Evolutionary conservation across 2,113 vertebrate genomes (phyloP), one percentile per base, ranked within the genome.

Genomic region (Columbina picui): DNA sequence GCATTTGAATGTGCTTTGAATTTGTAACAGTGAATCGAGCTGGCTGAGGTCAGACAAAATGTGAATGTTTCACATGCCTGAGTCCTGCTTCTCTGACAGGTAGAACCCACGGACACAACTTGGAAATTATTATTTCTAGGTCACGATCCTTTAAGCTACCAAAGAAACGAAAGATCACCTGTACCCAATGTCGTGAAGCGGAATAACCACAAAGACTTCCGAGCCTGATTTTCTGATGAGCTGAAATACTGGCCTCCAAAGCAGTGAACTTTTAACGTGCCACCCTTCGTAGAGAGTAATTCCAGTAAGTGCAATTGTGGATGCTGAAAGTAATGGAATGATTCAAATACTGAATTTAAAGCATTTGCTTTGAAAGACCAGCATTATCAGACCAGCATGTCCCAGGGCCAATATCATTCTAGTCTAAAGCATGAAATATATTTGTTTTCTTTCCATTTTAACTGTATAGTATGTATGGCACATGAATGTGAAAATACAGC

Each of bases 111-210:
- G 49, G 74, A 88, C 65, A 76, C 69, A 96, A 89, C 67, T 85
- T 96, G 96, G 94, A 90, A 97, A 89, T 96, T 94, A 91, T 75
- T 90, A 84, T 94, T 97, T 97, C 70, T 92, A 94, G 47, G 95
- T 88, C 69, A 56, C 74, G n/a, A 76, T 94, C 73, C 84, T 49
- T 87, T 91, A 92, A 97, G 96, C 52, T 87, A 93, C 67, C 47
- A 77, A 87, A 93, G 95, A 95, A 96, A 89, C 59, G 80, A 95
- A 97, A 95, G 43, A 84, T 95, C 92, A 92, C 84, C 68, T 93
- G 55, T 78, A 87, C n/a, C 38, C 61, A 45, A 32, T 29, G 45
- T 83, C 87, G 63, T 74, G 69, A 94, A 95, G 84, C 84, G 60
- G 60, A 97, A 94, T 94, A 96, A 78, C 49, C 88, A 52, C 63